These are phyloP conservation scores for Otolemur garnettii DNA, from an alignment of 2,113 vertebrate genomes.

Conservation along the genomic window DNA sequence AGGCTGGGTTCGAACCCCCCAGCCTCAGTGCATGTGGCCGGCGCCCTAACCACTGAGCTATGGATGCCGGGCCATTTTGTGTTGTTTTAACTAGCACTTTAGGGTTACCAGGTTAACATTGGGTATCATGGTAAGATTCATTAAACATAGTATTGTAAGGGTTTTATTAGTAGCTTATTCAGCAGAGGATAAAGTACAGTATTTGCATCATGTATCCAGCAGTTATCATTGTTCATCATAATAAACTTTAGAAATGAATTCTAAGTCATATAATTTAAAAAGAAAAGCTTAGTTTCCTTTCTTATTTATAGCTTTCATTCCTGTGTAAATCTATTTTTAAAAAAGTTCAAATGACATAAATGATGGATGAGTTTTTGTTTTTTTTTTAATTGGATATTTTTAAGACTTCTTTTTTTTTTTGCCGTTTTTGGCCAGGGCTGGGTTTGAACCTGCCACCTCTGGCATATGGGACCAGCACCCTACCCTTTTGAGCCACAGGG, in stretches of 20 bases:
- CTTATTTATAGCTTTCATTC: neutral
- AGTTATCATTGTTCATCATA: neutral
- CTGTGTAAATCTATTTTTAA: neutral
- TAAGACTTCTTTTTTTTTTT: no score
- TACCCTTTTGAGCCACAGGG: no score
- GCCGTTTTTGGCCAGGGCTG: no score
- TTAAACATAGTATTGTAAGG: neutral
- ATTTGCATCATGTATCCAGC: neutral
- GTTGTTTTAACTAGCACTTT: constrained; percentile 16
- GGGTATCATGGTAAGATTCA: neutral
- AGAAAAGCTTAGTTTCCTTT: neutral
- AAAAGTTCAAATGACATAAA: neutral
- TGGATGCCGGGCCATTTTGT: no score
- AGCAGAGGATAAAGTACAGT: neutral
- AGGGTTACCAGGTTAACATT: neutral
- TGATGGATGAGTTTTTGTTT: neutral
- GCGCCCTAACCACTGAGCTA: no score
- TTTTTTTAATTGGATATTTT: no score
- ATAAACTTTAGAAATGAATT: constrained; percentile 23
- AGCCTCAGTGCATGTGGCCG: no score
- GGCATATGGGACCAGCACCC: no score
- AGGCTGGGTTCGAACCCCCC: no score
- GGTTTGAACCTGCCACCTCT: no score
- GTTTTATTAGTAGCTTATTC: neutral
- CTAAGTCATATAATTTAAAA: constrained; percentile 21